These are phyloP conservation scores for Volucella bombylans DNA, from an alignment of 2,888 invertebrate species.

Conservation along the genomic window DNA sequence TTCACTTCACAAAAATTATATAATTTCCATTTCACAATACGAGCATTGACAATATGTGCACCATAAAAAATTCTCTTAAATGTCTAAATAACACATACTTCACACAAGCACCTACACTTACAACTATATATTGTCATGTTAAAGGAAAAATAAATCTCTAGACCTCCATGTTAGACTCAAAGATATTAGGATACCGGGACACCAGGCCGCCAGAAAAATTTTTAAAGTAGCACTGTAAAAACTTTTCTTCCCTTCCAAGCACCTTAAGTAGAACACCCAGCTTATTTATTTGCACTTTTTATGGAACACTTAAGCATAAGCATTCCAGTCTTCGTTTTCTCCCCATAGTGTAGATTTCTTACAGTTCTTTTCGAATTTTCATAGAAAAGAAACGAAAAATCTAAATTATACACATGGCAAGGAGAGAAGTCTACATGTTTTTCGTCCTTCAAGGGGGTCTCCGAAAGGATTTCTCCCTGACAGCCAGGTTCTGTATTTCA, in stretches of 20 bases:
- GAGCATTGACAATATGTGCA: neutral
- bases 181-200: slow-evolving; percentile 11
- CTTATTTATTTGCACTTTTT: slow-evolving; percentile 63
- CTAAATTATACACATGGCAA: slow-evolving; percentile 45
- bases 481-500: slow-evolving; percentile 58
- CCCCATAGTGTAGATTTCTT: slow-evolving; percentile 39
- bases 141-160: slow-evolving; percentile 13
- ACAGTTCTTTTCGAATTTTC: slow-evolving; percentile 36
- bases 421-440: slow-evolving; percentile 51
- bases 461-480: slow-evolving; percentile 43
- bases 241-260: slow-evolving; percentile 10
- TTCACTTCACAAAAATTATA: too few relatives aligned
- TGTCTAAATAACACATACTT: slow-evolving; percentile 20
- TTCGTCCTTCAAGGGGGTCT: slow-evolving; percentile 16
- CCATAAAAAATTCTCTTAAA: slow-evolving; percentile 30
- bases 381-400: slow-evolving; percentile 15
- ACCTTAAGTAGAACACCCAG: slow-evolving; percentile 28
- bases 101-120: slow-evolving; percentile 38
- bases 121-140: slow-evolving; percentile 46
- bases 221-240: slow-evolving; percentile 40
- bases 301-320: slow-evolving; percentile 65
- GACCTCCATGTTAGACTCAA: slow-evolving; percentile 14
- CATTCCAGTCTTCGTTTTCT: slow-evolving; percentile 42
- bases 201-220: slow-evolving; percentile 10
- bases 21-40: neutral